Evolutionary conservation across 2,797 vertebrate genomes (phyloP), one percentile per base, ranked within the genome.

Genomic region (Furcifer pardalis): DNA sequence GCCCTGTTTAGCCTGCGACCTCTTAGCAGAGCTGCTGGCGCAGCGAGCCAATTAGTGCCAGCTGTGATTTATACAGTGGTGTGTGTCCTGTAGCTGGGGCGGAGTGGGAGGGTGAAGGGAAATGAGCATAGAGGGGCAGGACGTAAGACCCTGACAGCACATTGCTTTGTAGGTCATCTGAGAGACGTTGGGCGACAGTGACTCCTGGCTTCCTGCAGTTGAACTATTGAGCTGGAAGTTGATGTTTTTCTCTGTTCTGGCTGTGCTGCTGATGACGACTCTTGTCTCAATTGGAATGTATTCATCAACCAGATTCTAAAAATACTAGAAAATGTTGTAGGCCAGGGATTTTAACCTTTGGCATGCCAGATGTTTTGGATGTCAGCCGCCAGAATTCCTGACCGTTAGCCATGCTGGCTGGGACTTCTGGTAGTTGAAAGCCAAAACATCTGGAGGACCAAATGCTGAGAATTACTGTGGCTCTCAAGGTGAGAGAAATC

Each of bases 61-160:
- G 82, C 69, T 84, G 86, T 87, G 86, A 87, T 87, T 87, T 87
- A 87, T 87, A 79, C 42, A 23, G 81, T 60, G 27, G 72, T 49
- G 76, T 77, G 42, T 76, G 77, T 76, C 77, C 86, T 71, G 79
- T 77, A 79, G 84, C 73, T 86, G 30, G 46, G 42, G 76, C 52
- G 66, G 82, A n/a, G 73, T 75, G n/a, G n/a, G 46, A 46, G 44
- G 30, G 35, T 35, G 84, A 59, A 60, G 52, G 72, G 71, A n/a
- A 71, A 37, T 66, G 40, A 74, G 84, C 40, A 46, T 23, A 49
- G 44, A 37, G 71, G 52, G 40, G 56, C 32, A 66, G 72, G 77
- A 79, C n/a, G n/a, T 13, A 40, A 79, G 75, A 76, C 40, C 60
- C 49, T 25, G 46, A 83, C 72, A 52, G 46, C 77, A 30, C 21